These are phyloP conservation scores for Girardinichthys multiradiatus DNA, from an alignment of 2,113 vertebrate species.

Conservation along the genomic window DNA sequence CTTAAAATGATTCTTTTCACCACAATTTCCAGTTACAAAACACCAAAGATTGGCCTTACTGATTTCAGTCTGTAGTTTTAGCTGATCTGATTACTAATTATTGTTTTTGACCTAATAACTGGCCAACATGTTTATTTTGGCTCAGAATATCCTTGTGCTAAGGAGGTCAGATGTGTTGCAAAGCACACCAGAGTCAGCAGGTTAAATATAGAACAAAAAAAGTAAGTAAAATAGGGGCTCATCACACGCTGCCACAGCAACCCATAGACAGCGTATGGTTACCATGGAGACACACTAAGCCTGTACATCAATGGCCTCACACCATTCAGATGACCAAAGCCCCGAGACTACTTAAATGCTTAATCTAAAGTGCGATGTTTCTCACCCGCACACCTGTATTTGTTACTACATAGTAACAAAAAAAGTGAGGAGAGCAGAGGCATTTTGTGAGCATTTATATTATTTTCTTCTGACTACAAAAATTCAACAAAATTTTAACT, in stretches of 20 bases:
- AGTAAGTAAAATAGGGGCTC: constrained; percentile 54
- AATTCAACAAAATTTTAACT: not conserved
- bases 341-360: not conserved
- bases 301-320: constrained; percentile 10
- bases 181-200: constrained; percentile 29
- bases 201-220: constrained; percentile 56
- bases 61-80: not conserved
- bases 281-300: constrained; percentile 56
- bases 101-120: constrained; percentile 19
- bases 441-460: not conserved
- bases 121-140: constrained; percentile 17
- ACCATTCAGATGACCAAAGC: not conserved
- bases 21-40: no score
- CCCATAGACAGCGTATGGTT: constrained; percentile 37
- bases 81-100: constrained; percentile 7
- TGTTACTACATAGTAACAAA: constrained; percentile 2
- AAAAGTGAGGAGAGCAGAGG: not conserved
- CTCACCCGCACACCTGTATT: no score
- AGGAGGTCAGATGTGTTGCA: constrained; percentile 28
- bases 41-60: no score
- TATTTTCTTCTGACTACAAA: no score
- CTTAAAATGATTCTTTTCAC: no score
- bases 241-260: constrained; percentile 40
- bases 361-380: no score
- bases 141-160: constrained; percentile 46